Evolutionary conservation across 2,113 vertebrate species (phyloP), one percentile per base, ranked within the genome.

Genomic region (Lota lota): DNA sequence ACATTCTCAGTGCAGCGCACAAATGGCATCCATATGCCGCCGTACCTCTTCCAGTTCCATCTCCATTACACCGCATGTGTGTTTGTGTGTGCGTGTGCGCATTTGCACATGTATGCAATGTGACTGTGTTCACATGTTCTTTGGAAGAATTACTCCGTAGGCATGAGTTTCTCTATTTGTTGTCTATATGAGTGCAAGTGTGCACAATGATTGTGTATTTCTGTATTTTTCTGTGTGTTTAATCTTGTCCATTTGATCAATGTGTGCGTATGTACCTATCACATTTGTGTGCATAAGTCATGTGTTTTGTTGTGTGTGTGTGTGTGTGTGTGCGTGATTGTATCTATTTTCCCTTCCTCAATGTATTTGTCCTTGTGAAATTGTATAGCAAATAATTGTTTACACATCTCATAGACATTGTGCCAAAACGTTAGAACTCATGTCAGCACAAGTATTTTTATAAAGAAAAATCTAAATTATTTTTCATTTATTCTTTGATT

Each of bases 1-100:
- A 90, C 83, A 64, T 92, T 94, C 92, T 93, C 93, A 91, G 88
- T 50, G 61, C 90, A 82, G 82, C 88, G 90, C 88, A 90, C 94
- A 95, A 96, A 98, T 96, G 95, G 93, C 89, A 96, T 95, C 96
- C 97, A 98, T 95, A 98, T 98, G 97, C 91, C 78, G 79, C 66
- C 1, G 82, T 86, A 76, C 79, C 83, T 89, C 85, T 90, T 90
- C 90, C 70, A 72, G 83, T 84, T 88, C 94, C 90, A 89, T 94
- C 93, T 93, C 92, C 80, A 80, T 92, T 83, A 86, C 80, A 20
- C 70, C 22, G 51, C 78, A 72, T 61, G 53, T 69, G 22, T 66
- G 33, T 73, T 18, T 63, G 69, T 28, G 18, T 63, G 28, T 61
- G 59, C 22, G 59, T 61, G 59, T 61, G 59, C 16, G 59, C 40